These are phyloP conservation scores for Anser brachyrhynchus DNA, from an alignment of 2,113 vertebrate genomes.

Conservation along the genomic window DNA sequence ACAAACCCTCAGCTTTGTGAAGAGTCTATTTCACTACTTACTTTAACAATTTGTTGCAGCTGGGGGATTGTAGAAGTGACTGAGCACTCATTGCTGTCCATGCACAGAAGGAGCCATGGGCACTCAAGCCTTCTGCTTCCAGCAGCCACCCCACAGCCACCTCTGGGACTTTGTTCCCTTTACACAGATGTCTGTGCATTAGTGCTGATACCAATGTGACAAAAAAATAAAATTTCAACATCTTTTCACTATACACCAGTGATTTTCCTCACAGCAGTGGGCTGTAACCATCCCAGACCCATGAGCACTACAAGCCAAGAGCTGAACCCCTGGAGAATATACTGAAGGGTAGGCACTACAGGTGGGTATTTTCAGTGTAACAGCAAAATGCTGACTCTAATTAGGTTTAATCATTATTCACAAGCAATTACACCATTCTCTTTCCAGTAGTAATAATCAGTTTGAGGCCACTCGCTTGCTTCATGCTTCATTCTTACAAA, in stretches of 20 bases:
- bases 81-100: background rate
- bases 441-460: background rate
- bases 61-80: background rate
- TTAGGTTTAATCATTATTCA: background rate
- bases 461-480: background rate
- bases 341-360: background rate
- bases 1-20: background rate
- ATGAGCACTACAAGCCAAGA: fast-evolving
- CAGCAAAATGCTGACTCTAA: background rate
- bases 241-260: fast-evolving
- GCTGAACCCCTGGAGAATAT: background rate
- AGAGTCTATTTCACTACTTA: background rate
- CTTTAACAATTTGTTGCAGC: background rate
- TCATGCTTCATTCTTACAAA: background rate
- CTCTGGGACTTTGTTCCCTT: background rate
- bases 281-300: background rate
- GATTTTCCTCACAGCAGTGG: background rate
- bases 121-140: background rate
- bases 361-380: background rate
- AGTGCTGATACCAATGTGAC: background rate
- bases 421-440: background rate
- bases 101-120: fast-evolving
- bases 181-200: fast-evolving
- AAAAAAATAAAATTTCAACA: background rate
- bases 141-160: background rate